Base-by-base conservation (phyloP, 2,113 vertebrate genomes). In the Cyanocitta stelleri region DNA sequence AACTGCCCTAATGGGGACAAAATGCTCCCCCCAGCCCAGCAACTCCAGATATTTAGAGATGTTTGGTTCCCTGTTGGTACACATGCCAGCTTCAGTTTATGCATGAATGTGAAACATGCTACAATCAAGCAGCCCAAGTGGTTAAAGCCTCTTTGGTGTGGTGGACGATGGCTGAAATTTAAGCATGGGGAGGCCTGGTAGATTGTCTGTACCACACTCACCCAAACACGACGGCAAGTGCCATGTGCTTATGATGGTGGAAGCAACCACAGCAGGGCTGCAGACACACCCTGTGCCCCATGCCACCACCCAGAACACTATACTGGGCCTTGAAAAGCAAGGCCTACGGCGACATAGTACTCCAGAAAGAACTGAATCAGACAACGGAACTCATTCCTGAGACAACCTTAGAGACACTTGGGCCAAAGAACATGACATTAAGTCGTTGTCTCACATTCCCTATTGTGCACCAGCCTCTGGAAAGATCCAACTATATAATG, bases 331-430 rank as follows among this genome's bases (percentile, higher is more conserved):
- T 19, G 39, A 58, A 46, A 62, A 54, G 33, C 27, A 23, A 54
- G 33, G 0, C 19, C 30, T 49, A 30, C 5, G 1, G 35, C 0
- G 0, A 26, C 24, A 19, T 13, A 8, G 43, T 35, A 20, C 46
- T 77, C 63, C 33, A 61, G 63, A 54, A 61, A 7, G 46, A 33
- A 19, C 27, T 37, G 73, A 33, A 29, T 39, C 33, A 29, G 27
- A 33, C 18, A 33, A 37, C 7, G 18, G 46, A 61, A 37, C 17
- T 52, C 4, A 54, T 69, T 87, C 78, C 48, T 11, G 12, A 54
- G 64, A 23, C 17, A 69, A 13, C 5, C 22, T 54, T 52, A 61
- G 10, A 62, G 74, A 46, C 15, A n/a, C 7, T 20, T 39, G 55
- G 23, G 46, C 15, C 39, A 39, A 61, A 39, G 39, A 23, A 33